phyloP scores from a whole-genome alignment of 2,113 vertebrate genomes.

The Anolis sagrei region DNA sequence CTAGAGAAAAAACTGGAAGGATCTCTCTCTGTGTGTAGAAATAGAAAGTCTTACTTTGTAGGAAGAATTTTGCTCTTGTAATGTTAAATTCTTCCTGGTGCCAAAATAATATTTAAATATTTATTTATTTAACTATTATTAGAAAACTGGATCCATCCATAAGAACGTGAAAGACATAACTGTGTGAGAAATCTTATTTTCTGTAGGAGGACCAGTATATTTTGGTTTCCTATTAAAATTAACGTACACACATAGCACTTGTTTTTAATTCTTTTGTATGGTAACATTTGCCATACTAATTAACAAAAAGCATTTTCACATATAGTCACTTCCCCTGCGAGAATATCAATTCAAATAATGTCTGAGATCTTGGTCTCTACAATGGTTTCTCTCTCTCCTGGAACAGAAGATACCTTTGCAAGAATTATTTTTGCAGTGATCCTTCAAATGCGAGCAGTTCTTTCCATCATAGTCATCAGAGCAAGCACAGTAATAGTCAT shows the following conservation, averaged over 20 bases:
- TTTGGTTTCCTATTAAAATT: neutral
- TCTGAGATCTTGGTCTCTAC: neutral
- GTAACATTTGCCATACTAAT: neutral
- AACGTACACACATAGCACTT: neutral
- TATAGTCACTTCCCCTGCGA: neutral
- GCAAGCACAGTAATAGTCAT: constrained; percentile 92
- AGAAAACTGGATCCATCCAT: no score
- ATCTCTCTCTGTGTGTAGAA: no score
- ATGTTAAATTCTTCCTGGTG: no score
- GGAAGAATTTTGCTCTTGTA: no score
- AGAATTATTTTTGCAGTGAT: constrained; percentile 89
- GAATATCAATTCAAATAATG: neutral
- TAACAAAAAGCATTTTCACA: neutral
- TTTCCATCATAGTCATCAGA: constrained; percentile 89
- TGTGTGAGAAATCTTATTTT: neutral
- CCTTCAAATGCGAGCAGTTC: constrained; percentile 91
- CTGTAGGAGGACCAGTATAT: neutral
- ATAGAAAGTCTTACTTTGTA: no score
- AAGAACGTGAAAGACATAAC: neutral
- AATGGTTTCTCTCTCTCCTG: neutral
- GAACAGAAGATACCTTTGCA: constrained; percentile 83
- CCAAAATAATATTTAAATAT: neutral
- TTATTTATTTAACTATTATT: neutral
- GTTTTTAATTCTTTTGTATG: neutral
- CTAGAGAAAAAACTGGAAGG: no score